Evolutionary conservation across 1,140 invertebrate genomes (phyloP).

Genomic region (Planococcus citri): DNA sequence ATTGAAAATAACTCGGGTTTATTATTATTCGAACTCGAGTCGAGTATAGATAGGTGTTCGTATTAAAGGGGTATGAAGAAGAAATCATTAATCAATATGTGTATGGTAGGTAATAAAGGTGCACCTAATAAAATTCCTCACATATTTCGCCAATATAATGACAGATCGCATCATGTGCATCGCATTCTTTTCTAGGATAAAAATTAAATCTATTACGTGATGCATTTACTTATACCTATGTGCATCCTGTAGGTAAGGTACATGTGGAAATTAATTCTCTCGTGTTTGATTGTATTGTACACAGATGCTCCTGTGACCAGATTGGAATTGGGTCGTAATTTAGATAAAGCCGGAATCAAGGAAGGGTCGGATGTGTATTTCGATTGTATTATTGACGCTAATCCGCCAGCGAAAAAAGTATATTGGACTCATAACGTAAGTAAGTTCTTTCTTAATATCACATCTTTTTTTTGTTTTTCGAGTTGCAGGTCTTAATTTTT

Average conservation of each 20-base stretch:
- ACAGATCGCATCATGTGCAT: background rate
- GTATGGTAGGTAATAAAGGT: too few relatives aligned
- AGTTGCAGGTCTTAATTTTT: too few relatives aligned
- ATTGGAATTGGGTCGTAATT: constrained; percentile 61
- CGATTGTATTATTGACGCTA: constrained; percentile 72
- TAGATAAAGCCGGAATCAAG: constrained; percentile 60
- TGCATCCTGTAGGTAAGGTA: too few relatives aligned
- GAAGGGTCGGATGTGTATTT: constrained; percentile 85
- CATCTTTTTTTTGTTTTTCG: too few relatives aligned
- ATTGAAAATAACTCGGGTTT: background rate
- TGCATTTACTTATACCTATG: background rate
- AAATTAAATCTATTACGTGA: too few relatives aligned
- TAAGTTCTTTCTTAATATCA: constrained; percentile 26
- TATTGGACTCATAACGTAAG: constrained; percentile 84
- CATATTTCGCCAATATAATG: background rate
- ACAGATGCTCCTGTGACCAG: constrained; percentile 67
- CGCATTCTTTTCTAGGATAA: background rate
- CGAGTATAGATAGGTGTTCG: too few relatives aligned
- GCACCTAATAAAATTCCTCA: too few relatives aligned
- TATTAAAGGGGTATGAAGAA: background rate
- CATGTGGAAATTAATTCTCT: too few relatives aligned
- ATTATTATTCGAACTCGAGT: background rate
- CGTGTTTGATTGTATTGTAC: background rate
- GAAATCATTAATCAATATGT: background rate
- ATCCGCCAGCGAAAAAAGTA: constrained; percentile 76